A percentile compares a stretch with the other conserved stretches of the same genome.
Conservation (phyloP, 2,888 invertebrate genomes). For the Hypolimnas misippus region DNA sequence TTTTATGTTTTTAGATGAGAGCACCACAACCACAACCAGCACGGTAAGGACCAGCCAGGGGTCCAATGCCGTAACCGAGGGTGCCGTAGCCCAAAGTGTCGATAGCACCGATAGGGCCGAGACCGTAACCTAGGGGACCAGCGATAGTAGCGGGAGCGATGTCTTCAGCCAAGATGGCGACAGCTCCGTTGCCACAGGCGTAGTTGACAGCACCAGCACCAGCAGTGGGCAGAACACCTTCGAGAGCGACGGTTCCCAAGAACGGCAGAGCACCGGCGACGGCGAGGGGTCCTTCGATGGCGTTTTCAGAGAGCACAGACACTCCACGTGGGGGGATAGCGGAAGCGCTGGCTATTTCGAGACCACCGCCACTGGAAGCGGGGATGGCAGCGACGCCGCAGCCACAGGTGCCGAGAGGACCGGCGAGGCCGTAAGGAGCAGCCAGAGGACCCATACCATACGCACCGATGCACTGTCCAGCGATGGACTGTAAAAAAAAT, state of each 20-base stretch:
- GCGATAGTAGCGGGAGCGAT: slow-evolving; percentile 38
- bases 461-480: slow-evolving; percentile 40
- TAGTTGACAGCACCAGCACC: slow-evolving; percentile 50
- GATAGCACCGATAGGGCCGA: not conserved
- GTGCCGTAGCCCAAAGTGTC: slow-evolving; percentile 9
- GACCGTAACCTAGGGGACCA: slow-evolving; percentile 33
- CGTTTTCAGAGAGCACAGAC: too few species aligned
- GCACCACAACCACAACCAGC: slow-evolving; percentile 30
- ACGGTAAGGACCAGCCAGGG: slow-evolving; percentile 12
- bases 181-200: slow-evolving; percentile 48
- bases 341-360: slow-evolving; percentile 51
- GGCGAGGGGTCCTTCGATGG: too few species aligned
- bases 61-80: slow-evolving; percentile 27
- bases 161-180: slow-evolving; percentile 46
- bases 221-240: slow-evolving; percentile 48
- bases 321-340: slow-evolving; percentile 47
- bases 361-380: slow-evolving; percentile 43
- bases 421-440: slow-evolving; percentile 11
- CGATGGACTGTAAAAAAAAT: slow-evolving; percentile 41
- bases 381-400: slow-evolving; percentile 35
- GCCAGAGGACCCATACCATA: slow-evolving; percentile 27
- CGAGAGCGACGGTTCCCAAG: slow-evolving; percentile 53
- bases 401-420: not conserved
- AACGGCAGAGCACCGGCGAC: too few species aligned
- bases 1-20: not conserved